Evolutionary conservation across 2,113 vertebrate species (phyloP).

Genomic region (Ovis canadensis): DNA sequence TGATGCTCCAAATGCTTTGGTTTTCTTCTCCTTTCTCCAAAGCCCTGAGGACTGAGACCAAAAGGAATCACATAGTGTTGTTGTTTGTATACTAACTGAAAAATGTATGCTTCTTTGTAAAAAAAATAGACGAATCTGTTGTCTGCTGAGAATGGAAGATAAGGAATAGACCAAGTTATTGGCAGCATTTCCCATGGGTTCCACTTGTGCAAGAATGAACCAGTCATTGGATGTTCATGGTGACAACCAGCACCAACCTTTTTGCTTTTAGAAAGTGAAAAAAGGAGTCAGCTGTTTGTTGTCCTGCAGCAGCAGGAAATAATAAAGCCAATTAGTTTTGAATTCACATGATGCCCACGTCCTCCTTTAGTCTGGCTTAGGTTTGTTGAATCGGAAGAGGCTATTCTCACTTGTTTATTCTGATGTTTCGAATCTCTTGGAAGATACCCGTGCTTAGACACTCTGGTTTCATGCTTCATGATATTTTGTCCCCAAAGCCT

Average conservation of each 20-base stretch:
- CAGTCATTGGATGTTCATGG: constrained; percentile 12
- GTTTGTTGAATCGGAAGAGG: background rate
- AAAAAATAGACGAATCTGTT: constrained; percentile 66
- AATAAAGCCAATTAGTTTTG: constrained; percentile 45
- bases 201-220: background rate
- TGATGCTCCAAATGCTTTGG: constrained; percentile 40
- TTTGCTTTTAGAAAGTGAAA: background rate
- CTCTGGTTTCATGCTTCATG: background rate
- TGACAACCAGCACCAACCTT: background rate
- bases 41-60: constrained; percentile 63
- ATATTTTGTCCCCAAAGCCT: background rate
- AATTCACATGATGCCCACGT: background rate
- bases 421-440: background rate
- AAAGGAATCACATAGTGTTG: constrained; percentile 53
- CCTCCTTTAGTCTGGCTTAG: background rate
- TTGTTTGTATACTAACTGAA: constrained; percentile 71
- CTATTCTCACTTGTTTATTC: background rate
- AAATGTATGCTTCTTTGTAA: constrained; percentile 67
- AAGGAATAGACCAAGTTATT: constrained; percentile 70
- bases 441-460: too few relatives aligned
- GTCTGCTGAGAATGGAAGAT: constrained; percentile 73
- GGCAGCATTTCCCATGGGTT: constrained; percentile 62
- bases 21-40: constrained; percentile 54
- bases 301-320: background rate
- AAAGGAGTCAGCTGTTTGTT: background rate